Evolutionary conservation across 1,140 invertebrate species (phyloP), one percentile per base, ranked within the genome.

Genomic region (Orius laevigatus): DNA sequence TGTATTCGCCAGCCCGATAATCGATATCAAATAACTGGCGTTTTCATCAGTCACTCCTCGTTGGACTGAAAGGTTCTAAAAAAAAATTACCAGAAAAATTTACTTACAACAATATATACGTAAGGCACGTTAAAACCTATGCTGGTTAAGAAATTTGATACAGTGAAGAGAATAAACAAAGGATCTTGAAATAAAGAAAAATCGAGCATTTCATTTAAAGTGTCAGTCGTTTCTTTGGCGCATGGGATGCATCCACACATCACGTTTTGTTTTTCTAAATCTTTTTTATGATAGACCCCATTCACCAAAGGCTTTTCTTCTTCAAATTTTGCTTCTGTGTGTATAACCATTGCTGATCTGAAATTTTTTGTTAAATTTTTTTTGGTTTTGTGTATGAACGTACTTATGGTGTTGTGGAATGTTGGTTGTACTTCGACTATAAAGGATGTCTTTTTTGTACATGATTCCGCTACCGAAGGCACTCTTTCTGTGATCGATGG

Each of bases 101-200:
- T 43, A 60, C 68, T 66, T 59, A 74, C 73, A 50, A 77, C 75
- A 35, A 86, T 72, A 64, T 84, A 88, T 53, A 95, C 71, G 67
- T 93, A 87, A 47, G 93, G 93, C 58, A 94, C 79, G 63, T 95
- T 92, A 70, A 94, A 98, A 31, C 93, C 93, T 56, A 98, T 84
- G 60, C 85, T 92, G 5, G 91, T 97, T 58, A 89, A 78, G 62
- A 97, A 93, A 65, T 98, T 97, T 18, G 90, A 95, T 25, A 90
- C 49, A 15, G 80, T 79, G 65, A 96, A 97, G 44, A 96, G 65
- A 47, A 97, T 70, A 62, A 96, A 97, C 52, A 94, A 70, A 3
- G 78, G 73, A 65, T 96, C 83, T 49, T 76, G 76, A 0, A 97
- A 69, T 16, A 97, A 66, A 8, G 75, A 75, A 41, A 93, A 68